Percentiles rank a stretch among this genome's conserved stretches.
Conservation (phyloP, 2,113 vertebrate species). For the Coracopsis vasa region DNA sequence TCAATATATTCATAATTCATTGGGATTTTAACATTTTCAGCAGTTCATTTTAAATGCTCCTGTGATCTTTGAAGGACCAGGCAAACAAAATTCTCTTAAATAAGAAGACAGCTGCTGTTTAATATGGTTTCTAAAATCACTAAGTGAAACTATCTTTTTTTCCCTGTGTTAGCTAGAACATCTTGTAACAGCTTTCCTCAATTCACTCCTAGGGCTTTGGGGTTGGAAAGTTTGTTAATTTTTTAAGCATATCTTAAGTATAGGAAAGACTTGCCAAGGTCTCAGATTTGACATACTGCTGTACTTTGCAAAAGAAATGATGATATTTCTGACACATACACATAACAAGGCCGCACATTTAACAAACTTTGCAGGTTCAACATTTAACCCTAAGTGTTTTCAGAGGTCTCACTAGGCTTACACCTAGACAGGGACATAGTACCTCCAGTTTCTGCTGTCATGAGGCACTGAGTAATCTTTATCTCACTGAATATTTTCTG, state of each 20-base stretch:
- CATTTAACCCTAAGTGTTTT: not conserved
- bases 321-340: not conserved
- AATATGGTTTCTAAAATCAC: not conserved
- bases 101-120: not conserved
- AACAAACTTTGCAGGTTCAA: not conserved
- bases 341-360: not conserved
- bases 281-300: not conserved
- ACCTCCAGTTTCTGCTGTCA: not conserved
- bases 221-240: not conserved
- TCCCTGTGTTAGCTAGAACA: not conserved
- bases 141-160: not conserved
- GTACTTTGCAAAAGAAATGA: not conserved
- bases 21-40: conserved; percentile 1
- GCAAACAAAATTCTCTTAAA: conserved; percentile 40
- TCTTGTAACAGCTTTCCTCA: not conserved
- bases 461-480: not conserved
- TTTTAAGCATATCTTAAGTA: not conserved
- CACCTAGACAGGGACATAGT: not conserved
- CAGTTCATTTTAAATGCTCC: not conserved
- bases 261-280: not conserved
- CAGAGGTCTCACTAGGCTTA: not conserved
- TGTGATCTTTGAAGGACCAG: conserved; percentile 20
- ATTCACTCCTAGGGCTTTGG: not conserved
- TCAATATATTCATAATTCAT: conserved; percentile 30
- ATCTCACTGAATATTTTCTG: not conserved